Percentiles rank a stretch among this genome's conserved stretches.
phyloP scores from a whole-genome alignment of 2,113 vertebrate genomes.

The Meriones unguiculatus region DNA sequence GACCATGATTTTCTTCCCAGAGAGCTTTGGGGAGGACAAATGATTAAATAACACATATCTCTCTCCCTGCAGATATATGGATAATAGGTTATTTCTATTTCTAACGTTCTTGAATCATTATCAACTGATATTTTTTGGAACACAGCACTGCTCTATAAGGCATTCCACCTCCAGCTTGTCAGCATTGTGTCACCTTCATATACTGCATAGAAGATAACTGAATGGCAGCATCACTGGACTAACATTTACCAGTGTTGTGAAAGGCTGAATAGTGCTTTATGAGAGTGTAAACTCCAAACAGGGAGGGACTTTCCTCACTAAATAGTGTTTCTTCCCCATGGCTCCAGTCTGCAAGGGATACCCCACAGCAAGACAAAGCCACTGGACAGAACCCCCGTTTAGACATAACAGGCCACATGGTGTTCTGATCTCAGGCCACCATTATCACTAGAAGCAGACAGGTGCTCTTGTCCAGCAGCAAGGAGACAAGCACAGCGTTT shows the following conservation, averaged over 20 bases:
- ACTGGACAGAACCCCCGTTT: too few relatives aligned
- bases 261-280: not conserved
- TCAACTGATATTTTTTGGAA: constrained; percentile 71
- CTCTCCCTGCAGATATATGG: constrained; percentile 20
- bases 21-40: not conserved
- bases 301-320: too few relatives aligned
- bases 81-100: constrained; percentile 57
- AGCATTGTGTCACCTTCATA: constrained; percentile 28
- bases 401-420: too few relatives aligned
- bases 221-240: constrained; percentile 14
- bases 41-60: constrained; percentile 44
- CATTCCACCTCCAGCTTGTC: constrained; percentile 46
- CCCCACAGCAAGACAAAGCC: too few relatives aligned
- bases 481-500: too few relatives aligned
- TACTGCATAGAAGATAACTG: constrained; percentile 23
- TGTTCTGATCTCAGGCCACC: too few relatives aligned
- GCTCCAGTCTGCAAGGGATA: too few relatives aligned
- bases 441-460: too few relatives aligned
- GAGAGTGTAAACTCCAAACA: too few relatives aligned
- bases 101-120: constrained; percentile 66
- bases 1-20: not conserved
- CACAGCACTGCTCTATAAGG: constrained; percentile 52
- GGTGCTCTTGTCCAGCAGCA: too few relatives aligned
- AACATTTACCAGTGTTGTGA: not conserved
- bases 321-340: too few relatives aligned